Base-by-base conservation (phyloP, 2,888 invertebrate genomes). In the Xestia rhomboidea region DNA sequence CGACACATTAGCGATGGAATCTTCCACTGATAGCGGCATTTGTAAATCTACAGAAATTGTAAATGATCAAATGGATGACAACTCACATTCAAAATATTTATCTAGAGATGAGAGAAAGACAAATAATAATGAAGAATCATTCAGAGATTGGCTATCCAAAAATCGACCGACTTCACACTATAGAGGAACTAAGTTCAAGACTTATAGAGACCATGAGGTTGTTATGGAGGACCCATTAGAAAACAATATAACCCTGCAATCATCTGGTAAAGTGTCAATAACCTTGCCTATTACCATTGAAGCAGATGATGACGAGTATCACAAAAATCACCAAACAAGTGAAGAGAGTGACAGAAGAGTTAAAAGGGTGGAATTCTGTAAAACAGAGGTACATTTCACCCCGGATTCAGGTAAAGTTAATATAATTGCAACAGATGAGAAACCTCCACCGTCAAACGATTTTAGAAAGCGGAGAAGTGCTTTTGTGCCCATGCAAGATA, bases 351-450 rank as follows among this genome's bases (percentile, higher is more conserved):
- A 96, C 68, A 95, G 96, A 87, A 97, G 96, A 91, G 95, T 97
- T 2, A 98, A 98, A 92, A 98, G 97, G 93, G 98, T 99, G 0
- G 98, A 98, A 90, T 99, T 99, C 93, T 98, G 98, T 91, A 98
- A 98, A 95, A 98, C 98, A 0, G 99, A 99, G 95, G 97, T 99
- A 44, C 99, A 99, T 93, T 98, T 98, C 92, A 98, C 98, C 0
- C 98, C 98, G 27, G 98, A 98, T 91, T 98, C 98, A 2, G 99
- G 99, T 0, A 97, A 98, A 89, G 98, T 99, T 0, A 98, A 98
- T 91, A 98, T 99, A 78, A 98, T 99, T 51, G 98, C 98, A 91
- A 98, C 98, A 0, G 98, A 98, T 93, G 98, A 98, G 83, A 98
- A 99, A 92, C 98, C 98, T 66, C 98, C 98, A 18, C 98, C 98